phyloP scores from a whole-genome alignment of 2,888 invertebrate genomes.

The Blastobasis lacticolella region DNA sequence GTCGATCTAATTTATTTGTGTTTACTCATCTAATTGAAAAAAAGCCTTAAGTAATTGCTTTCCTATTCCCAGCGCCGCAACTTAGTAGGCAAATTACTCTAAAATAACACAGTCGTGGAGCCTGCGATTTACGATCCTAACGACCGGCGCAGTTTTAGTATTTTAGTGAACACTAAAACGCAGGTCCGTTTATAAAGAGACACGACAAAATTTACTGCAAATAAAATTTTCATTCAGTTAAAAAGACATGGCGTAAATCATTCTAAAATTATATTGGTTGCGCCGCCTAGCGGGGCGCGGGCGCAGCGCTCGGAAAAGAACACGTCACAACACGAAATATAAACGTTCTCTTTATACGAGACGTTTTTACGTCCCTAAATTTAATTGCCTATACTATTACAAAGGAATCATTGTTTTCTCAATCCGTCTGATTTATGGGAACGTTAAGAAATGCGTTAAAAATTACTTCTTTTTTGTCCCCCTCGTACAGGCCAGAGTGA shows the following conservation, averaged over 20 bases:
- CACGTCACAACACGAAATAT: conserved; percentile 28
- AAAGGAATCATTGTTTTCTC: conserved; percentile 69
- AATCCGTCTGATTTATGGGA: conserved; percentile 57
- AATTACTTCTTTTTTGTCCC: conserved; percentile 21
- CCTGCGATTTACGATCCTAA: no score
- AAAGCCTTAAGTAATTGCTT: no score
- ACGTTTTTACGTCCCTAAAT: conserved; percentile 50
- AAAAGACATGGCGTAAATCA: conserved; percentile 51
- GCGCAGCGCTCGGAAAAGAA: conserved; percentile 27
- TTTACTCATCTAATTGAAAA: no score
- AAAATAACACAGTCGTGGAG: no score
- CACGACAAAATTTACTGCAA: conserved; percentile 33
- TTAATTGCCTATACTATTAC: conserved; percentile 70
- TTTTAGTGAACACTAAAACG: background rate
- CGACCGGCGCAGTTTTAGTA: no score
- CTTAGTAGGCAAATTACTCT: no score
- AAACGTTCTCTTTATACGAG: conserved; percentile 21
- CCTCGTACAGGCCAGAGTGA: no score
- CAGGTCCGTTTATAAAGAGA: conserved; percentile 16
- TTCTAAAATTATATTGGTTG: conserved; percentile 50
- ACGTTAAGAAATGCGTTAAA: conserved; percentile 27
- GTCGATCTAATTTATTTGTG: no score
- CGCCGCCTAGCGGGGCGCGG: conserved; percentile 35
- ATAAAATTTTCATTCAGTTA: conserved; percentile 37
- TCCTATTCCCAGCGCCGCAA: no score